phyloP scores from a whole-genome alignment of 1,140 invertebrate genomes.

The Dinoponera quadriceps region DNA sequence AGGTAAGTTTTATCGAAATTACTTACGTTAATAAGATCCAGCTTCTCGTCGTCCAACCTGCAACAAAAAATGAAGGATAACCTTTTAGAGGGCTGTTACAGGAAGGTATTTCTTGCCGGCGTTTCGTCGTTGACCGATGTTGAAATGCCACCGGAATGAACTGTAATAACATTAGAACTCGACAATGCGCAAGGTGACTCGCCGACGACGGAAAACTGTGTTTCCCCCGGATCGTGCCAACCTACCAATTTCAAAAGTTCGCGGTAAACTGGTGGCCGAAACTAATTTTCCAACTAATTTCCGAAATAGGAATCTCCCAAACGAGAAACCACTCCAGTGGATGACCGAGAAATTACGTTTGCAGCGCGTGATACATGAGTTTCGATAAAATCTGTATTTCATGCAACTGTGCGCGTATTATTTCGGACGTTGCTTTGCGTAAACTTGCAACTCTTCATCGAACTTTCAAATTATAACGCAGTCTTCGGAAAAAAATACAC shows the following conservation, averaged over 20 bases:
- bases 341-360: slow-evolving; percentile 59
- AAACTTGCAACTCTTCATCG: neutral
- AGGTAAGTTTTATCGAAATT: slow-evolving; percentile 54
- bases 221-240: slow-evolving; percentile 44
- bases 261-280: slow-evolving; percentile 63
- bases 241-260: slow-evolving; percentile 73
- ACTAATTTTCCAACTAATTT: slow-evolving; percentile 80
- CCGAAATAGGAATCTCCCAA: slow-evolving; percentile 75
- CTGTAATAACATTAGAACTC: slow-evolving; percentile 50
- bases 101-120: slow-evolving; percentile 47
- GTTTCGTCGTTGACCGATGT: slow-evolving; percentile 34
- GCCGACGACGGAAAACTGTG: slow-evolving; percentile 55
- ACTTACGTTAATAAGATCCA: slow-evolving; percentile 95
- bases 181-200: slow-evolving; percentile 37
- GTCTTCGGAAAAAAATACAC: too few species aligned
- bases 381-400: slow-evolving; percentile 18
- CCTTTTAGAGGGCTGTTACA: slow-evolving; percentile 43
- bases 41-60: slow-evolving; percentile 93
- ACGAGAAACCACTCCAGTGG: slow-evolving; percentile 59
- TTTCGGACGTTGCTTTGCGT: neutral
- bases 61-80: slow-evolving; percentile 84
- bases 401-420: neutral
- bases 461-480: neutral
- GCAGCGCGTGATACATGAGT: neutral
- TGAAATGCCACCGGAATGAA: slow-evolving; percentile 53